These are phyloP conservation scores for Crypturellus tataupa DNA, from an alignment of 2,797 vertebrate species.

Conservation along the genomic window DNA sequence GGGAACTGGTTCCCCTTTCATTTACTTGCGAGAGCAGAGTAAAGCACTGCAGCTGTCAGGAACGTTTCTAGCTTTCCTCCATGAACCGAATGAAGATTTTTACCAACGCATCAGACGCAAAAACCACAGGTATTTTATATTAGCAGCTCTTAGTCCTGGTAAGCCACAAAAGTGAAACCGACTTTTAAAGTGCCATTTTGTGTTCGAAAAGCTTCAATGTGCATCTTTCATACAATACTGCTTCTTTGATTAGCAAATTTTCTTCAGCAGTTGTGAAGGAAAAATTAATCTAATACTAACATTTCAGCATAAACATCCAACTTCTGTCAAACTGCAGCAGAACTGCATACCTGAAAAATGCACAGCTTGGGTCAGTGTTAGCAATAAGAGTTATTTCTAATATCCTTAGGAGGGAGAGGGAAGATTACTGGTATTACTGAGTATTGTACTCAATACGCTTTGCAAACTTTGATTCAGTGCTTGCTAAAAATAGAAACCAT, in stretches of 20 bases:
- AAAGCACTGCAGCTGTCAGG: background rate
- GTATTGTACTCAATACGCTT: background rate
- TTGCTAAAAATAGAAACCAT: background rate
- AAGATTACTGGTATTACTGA: background rate
- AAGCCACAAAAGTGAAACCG: background rate
- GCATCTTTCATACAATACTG: background rate
- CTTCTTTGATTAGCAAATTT: background rate
- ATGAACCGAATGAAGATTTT: background rate
- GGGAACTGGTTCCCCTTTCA: background rate
- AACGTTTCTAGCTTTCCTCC: background rate
- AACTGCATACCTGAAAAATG: background rate
- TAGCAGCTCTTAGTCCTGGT: background rate
- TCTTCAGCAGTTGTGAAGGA: background rate
- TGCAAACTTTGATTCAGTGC: background rate
- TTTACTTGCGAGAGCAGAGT: background rate
- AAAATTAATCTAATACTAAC: background rate
- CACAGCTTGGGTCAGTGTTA: background rate
- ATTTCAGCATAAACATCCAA: background rate
- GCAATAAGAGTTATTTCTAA: background rate
- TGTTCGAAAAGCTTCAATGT: background rate
- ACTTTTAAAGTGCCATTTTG: background rate
- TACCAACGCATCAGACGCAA: background rate
- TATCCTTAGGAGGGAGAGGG: background rate
- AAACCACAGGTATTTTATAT: background rate
- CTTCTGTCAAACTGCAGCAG: background rate